Base-by-base conservation (phyloP, 2,113 vertebrate species). In the Delphinus delphis region DNA sequence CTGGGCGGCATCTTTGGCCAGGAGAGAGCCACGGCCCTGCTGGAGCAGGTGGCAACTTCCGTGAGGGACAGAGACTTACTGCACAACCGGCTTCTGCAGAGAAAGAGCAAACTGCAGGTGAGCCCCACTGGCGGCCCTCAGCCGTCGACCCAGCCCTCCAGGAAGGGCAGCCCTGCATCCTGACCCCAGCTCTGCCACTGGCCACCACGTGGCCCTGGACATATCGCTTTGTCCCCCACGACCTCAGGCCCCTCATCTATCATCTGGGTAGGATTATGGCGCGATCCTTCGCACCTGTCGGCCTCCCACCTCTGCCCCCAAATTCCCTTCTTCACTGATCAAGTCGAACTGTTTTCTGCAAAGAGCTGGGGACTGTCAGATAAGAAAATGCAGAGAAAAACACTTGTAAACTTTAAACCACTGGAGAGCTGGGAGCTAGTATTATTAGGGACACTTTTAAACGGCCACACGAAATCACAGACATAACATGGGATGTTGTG, bases 31-130 rank as follows among this genome's bases (percentile, higher is more conserved):
- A 83, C 96, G 1, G 91, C 95, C 58, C 98, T 99, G 33, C 98
- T 99, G 95, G 98, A 97, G 4, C 98, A 99, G 89, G 98, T 98
- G 84, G 96, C 83, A 1, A 50, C 97, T 17, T 98, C 99, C 26
- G 41, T 98, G 93, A 98, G 98, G 95, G 99, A 99, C 96, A 98
- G 99, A 85, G 99, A 99, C 97, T 97, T 98, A 88, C 96, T 99
- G 31, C 99, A 99, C 74, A 97, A 92, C 94, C 98, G 98, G 95
- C 99, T 99, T 2, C 97, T 99, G 95, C 99, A 99, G 98, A 99
- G 99, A 96, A 99, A 99, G 92, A 99, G 95, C 97, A 98, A 98
- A 20, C 98, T 99, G 36, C 99, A 99, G 99, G 99, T 99, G 94
- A 92, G 88, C 8, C 17, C 3, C 0, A 1, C 20, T 0, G 1